These are phyloP conservation scores for Smutsia gigantea DNA, from an alignment of 2,797 vertebrate genomes.

Conservation along the genomic window DNA sequence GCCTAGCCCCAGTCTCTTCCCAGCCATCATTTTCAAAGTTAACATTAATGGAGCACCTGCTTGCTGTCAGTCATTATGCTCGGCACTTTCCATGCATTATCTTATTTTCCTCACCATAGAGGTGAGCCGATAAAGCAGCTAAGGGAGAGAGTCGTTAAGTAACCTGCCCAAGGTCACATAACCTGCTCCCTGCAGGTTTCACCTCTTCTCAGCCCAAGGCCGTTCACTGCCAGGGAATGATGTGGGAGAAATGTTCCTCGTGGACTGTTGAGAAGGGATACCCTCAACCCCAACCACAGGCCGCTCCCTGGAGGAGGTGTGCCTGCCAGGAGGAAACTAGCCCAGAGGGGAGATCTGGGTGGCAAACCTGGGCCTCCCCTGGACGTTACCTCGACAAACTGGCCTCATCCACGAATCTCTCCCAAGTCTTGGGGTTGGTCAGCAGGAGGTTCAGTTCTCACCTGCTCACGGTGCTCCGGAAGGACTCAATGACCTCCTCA, in stretches of 20 bases:
- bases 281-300: background rate
- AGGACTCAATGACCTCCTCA: rapidly evolving
- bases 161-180: background rate
- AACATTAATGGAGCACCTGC: background rate
- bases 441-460: background rate
- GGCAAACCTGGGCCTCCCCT: rapidly evolving
- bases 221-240: background rate
- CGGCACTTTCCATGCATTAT: background rate
- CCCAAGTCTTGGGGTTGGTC: background rate
- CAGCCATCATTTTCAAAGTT: background rate
- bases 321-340: background rate
- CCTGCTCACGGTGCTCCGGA: rapidly evolving
- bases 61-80: background rate
- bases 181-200: no score
- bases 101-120: background rate
- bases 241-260: background rate
- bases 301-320: background rate
- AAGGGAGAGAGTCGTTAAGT: background rate
- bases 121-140: background rate
- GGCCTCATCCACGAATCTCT: rapidly evolving
- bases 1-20: rapidly evolving
- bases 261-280: background rate
- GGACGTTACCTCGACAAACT: slow-evolving; percentile 31
- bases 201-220: background rate
- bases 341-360: rapidly evolving